A percentile compares a stretch with the other conserved stretches of the same genome.
phyloP scores from a whole-genome alignment of 1,140 invertebrate genomes.

The Aphelenchoides avenae region DNA sequence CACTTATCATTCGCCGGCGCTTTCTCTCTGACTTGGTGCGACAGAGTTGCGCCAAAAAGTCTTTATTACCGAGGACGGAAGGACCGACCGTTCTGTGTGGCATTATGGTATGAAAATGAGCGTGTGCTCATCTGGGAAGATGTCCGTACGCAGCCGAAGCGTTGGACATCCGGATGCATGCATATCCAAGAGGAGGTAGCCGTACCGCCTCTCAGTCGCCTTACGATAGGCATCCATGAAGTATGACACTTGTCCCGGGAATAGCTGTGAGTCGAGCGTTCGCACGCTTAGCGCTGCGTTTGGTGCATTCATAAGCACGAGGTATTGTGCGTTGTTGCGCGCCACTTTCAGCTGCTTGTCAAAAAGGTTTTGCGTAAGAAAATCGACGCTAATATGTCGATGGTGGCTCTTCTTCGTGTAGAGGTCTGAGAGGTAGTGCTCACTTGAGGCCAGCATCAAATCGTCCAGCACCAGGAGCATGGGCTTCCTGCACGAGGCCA shows the following conservation, averaged over 20 bases:
- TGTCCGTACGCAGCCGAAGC: conserved; percentile 6
- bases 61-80: conserved; percentile 1
- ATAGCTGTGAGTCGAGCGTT: conserved; percentile 7
- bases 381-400: neutral
- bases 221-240: conserved; percentile 2
- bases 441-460: no score
- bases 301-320: neutral
- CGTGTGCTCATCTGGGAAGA: conserved; percentile 15
- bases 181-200: conserved; percentile 9
- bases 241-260: conserved; percentile 2
- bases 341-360: neutral
- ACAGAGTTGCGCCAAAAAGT: conserved; percentile 2
- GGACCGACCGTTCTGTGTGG: conserved; percentile 9
- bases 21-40: conserved; percentile 2
- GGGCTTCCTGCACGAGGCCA: neutral
- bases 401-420: conserved; percentile 6
- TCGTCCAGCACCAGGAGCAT: neutral
- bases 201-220: conserved; percentile 3
- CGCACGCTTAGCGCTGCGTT: neutral
- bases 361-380: conserved; percentile 1
- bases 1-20: neutral
- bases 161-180: conserved; percentile 6
- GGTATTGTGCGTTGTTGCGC: neutral
- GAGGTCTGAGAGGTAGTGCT: neutral
- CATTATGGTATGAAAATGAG: conserved; percentile 19